Base-by-base conservation (phyloP, 2,888 invertebrate genomes). In the Drosophila dives region DNA sequence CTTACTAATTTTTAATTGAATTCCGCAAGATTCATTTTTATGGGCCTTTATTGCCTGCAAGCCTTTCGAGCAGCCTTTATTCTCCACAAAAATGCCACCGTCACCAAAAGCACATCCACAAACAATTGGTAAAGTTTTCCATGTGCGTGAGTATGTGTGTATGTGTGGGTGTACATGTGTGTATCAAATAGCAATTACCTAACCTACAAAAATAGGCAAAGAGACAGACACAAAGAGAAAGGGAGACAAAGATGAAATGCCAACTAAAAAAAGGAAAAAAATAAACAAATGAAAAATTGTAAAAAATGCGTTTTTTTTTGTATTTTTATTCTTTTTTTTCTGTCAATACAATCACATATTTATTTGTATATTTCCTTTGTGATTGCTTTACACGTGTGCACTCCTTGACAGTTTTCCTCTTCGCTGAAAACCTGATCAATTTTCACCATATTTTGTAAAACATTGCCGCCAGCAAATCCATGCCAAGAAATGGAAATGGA, bases 111-210 rank as follows among this genome's bases (percentile, higher is more conserved):
- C 36, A 65, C 12, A 40, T 42, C 17, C 53, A 42, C 34, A 17
- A 1, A 20, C 17, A 58, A 40, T 55, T 40, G 55, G n/a, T 29
- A 29, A 36, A 55, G n/a, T 36, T 29, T 58, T n/a, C 32, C 3
- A 15, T 7, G 12, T 12, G 12, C 26, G 36, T 12, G 11, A 17
- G 20, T n/a, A 11, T 34, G 17, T 23, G 11, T 42, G 11, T 20
- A 11, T 48, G 29, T 15, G 23, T 33, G 45, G 26, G 58, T 55
- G 32, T n/a, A 42, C 23, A 34, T 42, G 33, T 50, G 58, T 59
- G 50, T 69, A 68, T 80, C 69, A 69, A 80, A 80, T 66, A 45
- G 49, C 80, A 77, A 80, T 80, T 75, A 69, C 62, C 42, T 38
- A 63, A 49, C 48, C 42, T 53, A n/a, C 38, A n/a, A n/a, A 12